These are phyloP conservation scores for Pipistrellus nathusii DNA, from an alignment of 2,797 vertebrate genomes.

Conservation along the genomic window DNA sequence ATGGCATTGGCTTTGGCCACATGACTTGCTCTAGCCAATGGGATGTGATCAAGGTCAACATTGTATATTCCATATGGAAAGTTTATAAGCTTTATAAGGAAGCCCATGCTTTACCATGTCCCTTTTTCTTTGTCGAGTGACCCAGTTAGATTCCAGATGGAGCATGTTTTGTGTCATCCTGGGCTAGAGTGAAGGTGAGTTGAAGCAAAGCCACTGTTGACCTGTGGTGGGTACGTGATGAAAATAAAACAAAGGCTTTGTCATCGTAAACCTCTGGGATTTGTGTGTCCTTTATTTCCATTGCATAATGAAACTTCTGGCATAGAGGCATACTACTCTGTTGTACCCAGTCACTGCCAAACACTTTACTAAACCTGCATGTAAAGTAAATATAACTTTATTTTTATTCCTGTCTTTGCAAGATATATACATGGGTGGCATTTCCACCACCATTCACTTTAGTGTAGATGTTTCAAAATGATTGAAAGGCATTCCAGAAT, in stretches of 20 bases:
- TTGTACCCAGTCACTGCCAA: background rate
- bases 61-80: background rate
- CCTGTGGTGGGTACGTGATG: background rate
- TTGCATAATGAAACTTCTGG: background rate
- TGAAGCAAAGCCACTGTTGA: background rate
- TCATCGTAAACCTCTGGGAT: background rate
- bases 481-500: background rate
- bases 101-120: background rate
- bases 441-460: background rate
- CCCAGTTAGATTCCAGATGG: background rate
- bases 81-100: background rate
- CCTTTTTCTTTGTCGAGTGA: background rate
- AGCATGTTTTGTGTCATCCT: background rate
- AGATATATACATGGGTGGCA: background rate
- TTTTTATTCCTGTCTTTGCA: background rate
- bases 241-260: background rate
- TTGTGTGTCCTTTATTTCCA: background rate
- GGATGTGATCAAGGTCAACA: background rate
- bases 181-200: background rate
- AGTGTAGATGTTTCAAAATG: background rate
- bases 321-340: background rate
- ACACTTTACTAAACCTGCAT: background rate
- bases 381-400: slow-evolving; percentile 11
- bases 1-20: background rate
- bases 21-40: background rate